A percentile compares a stretch with the other conserved stretches of the same genome.
Conservation (phyloP, 2,113 vertebrate species). For the Mesoclemmys tuberculata region DNA sequence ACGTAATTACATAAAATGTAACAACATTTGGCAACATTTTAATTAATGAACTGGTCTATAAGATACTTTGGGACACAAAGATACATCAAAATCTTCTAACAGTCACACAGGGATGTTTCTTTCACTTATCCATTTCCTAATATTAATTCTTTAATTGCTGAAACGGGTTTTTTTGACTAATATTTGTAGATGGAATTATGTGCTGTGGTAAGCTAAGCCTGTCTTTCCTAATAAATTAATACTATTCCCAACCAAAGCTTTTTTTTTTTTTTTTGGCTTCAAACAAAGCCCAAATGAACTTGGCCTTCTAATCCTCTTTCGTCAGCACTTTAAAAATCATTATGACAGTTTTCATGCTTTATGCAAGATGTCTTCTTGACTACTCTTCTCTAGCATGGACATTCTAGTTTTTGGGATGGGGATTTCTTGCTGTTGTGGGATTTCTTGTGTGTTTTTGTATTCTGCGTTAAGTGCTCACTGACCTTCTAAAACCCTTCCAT, state of each 20-base stretch:
- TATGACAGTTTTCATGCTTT: neutral
- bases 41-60: too few species aligned
- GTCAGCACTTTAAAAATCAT: neutral
- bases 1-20: too few species aligned
- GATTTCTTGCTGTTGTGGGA: neutral
- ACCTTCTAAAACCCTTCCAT: neutral
- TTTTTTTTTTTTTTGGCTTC: neutral
- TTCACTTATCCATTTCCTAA: neutral
- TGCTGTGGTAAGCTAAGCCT: neutral
- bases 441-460: neutral
- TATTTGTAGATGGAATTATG: too few species aligned
- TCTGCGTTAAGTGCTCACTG: neutral
- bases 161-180: neutral
- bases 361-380: neutral
- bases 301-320: neutral
- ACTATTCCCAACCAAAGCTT: neutral
- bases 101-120: neutral
- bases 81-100: neutral
- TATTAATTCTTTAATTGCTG: constrained; percentile 1
- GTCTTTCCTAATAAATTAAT: constrained; percentile 22
- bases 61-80: too few species aligned
- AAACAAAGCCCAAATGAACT: neutral
- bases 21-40: too few species aligned
- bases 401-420: neutral
- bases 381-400: neutral